Base-by-base conservation (phyloP, 64 coral and sea anemone genomes). In the Montipora foliosa region DNA sequence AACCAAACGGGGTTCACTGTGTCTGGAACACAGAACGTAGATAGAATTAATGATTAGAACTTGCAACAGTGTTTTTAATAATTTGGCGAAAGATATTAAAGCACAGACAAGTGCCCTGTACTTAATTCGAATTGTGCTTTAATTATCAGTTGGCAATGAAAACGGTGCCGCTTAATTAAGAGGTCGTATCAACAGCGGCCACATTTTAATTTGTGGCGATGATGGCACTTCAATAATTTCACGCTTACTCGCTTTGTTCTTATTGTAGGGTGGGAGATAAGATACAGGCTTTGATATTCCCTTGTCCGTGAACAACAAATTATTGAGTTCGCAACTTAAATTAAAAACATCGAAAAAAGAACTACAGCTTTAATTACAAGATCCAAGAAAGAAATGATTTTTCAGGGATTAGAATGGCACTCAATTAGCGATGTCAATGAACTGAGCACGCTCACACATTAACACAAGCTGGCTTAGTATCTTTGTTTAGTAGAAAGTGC, bases 81-180 rank as follows among this genome's bases (percentile, higher is more conserved):
- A 17, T 3, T 15, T 4, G 44, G 25, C 47, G 21, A 84, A 29
- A 11, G 60, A 3, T 8, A 68, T 47, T 66, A 5, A 72, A 72
- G 17, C 47, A 15, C 47, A 86, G 44, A 20, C 19, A 69, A 71
- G 62, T 86, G 45, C 82, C 8, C 15, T 71, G 17, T 24, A 59
- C 82, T 49, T 86, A 86, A 86, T 86, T 86, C 37, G 66, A 86
- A 86, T 86, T 86, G 82, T 86, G 82, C 82, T 49, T 67, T 51
- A 62, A 71, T 86, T 86, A 67, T 86, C 71, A 37, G 46, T n/a
- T 9, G 64, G 71, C 64, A 86, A 86, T 68, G 66, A 86, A 86
- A 64, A 64, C 58, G 55, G 37, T 37, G 37, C 37, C 37, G 37
- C 37, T 20, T 16, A 82, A 44, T 66, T 12, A 66, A 49, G 64